phyloP scores from a whole-genome alignment of 2,113 vertebrate genomes.

The Girardinichthys multiradiatus region DNA sequence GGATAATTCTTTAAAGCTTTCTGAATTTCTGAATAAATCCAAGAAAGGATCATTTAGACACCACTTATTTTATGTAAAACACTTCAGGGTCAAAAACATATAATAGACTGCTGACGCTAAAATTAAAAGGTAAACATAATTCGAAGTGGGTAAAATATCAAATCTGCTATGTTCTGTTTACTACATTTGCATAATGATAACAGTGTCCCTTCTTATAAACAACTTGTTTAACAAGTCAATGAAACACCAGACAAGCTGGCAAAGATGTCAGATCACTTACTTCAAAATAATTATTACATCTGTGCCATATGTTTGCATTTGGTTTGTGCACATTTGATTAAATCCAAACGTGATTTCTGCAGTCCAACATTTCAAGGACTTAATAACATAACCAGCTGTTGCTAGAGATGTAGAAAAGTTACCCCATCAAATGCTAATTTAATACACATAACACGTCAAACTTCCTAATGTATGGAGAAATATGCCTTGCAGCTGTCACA shows the following conservation, averaged over 20 bases:
- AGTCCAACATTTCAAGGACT: background rate
- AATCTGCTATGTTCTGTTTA: background rate
- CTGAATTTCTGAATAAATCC: no score
- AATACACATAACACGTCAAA: slow-evolving; percentile 24
- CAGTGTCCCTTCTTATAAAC: background rate
- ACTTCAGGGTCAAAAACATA: no score
- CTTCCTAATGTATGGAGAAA: slow-evolving; percentile 43
- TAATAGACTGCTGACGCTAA: no score
- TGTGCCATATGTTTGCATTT: slow-evolving; percentile 8
- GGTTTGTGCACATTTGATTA: background rate
- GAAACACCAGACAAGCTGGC: slow-evolving; percentile 5
- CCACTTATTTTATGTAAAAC: no score
- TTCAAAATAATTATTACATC: background rate
- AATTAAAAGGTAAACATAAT: slow-evolving; percentile 5
- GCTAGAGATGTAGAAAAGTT: slow-evolving; percentile 12
- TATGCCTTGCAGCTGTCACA: slow-evolving; percentile 41
- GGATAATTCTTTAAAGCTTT: no score
- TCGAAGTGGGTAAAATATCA: slow-evolving; percentile 2
- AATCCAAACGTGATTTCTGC: slow-evolving; percentile 4
- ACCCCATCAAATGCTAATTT: slow-evolving; percentile 47
- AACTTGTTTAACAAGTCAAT: background rate
- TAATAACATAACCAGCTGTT: slow-evolving; percentile 14
- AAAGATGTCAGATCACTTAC: background rate
- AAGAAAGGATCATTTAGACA: no score
- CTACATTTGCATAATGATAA: slow-evolving; percentile 7